Evolutionary conservation across 2,797 vertebrate species (phyloP), one percentile per base, ranked within the genome.

Genomic region (Phaenicophaeus curvirostris): DNA sequence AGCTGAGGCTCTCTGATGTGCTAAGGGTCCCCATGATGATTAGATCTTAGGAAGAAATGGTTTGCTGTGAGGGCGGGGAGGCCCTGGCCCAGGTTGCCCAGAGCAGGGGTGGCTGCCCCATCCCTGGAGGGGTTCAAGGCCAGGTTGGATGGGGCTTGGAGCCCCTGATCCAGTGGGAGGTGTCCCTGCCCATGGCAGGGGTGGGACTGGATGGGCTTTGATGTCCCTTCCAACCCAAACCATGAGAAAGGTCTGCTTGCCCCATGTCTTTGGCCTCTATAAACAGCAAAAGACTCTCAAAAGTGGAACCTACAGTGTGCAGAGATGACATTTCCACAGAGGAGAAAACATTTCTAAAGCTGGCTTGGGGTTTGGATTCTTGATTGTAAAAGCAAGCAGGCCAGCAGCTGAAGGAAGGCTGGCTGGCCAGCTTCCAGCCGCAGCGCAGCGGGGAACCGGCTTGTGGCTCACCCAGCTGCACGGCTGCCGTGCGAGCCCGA

Each of bases 251-350:
- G 4, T 51, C 42, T 0, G 1, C 63, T 82, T 4, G 19, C 23
- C 33, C 25, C 10, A 1, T 35, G 12, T 11, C 28, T 54, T 68
- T 50, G 69, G n/a, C 62, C n/a, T 18, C 46, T n/a, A 1, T 5
- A 79, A 78, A 59, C 1, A 2, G 20, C 44, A n/a, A 11, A 58
- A 30, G 5, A 20, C 51, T n/a, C 71, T 50, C 44, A 23, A 3
- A 41, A 63, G 17, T 11, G 35, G 30, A 31, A 78, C 62, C 25
- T 39, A 15, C 7, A 20, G 44, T 0, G 6, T 5, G n/a, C 39
- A 50, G 39, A 53, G 48, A 33, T 0, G 1, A 19, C 8, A 44
- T 37, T 46, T 63, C 33, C 1, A 2, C 53, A 15, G 35, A 66
- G 51, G 42, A 74, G 79, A 44, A 65, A 8, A n/a, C 0, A 0